These are phyloP conservation scores for Camarhynchus parvulus DNA, from an alignment of 2,113 vertebrate genomes.

Conservation along the genomic window DNA sequence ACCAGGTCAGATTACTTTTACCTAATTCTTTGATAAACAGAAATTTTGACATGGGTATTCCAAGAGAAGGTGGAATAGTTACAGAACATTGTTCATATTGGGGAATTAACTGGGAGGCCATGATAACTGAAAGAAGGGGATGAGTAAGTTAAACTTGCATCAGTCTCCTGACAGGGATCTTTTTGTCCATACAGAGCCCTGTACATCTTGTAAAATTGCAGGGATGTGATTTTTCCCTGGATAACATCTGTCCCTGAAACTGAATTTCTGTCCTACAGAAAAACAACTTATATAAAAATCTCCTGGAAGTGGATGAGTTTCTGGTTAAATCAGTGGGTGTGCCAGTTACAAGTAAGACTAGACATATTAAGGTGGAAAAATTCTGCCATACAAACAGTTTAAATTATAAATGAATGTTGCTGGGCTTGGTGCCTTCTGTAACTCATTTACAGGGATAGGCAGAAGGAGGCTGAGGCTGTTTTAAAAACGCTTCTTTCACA, in stretches of 20 bases:
- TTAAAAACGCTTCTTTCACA: not conserved
- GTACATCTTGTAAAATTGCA: not conserved
- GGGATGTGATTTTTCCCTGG: not conserved
- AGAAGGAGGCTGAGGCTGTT: not conserved
- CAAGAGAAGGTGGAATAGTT: not conserved
- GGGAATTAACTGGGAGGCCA: not conserved
- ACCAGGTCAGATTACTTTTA: not conserved
- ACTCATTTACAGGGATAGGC: not conserved
- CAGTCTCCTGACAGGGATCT: not conserved
- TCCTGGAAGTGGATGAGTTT: not conserved
- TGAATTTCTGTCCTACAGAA: not conserved
- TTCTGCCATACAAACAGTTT: slow-evolving; percentile 9
- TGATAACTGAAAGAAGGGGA: not conserved
- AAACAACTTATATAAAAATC: not conserved
- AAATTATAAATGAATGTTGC: slow-evolving; percentile 34
- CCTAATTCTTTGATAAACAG: not conserved
- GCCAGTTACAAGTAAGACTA: not conserved
- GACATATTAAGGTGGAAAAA: not conserved
- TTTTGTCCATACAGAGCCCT: not conserved
- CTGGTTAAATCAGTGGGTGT: not conserved
- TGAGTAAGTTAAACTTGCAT: not conserved
- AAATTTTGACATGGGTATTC: not conserved
- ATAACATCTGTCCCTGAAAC: not conserved
- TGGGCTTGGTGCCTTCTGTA: not conserved
- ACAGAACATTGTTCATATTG: not conserved